A percentile compares a stretch with the other conserved stretches of the same genome.
phyloP scores from a whole-genome alignment of 2,888 invertebrate genomes.

The Teleiodes luculella region DNA sequence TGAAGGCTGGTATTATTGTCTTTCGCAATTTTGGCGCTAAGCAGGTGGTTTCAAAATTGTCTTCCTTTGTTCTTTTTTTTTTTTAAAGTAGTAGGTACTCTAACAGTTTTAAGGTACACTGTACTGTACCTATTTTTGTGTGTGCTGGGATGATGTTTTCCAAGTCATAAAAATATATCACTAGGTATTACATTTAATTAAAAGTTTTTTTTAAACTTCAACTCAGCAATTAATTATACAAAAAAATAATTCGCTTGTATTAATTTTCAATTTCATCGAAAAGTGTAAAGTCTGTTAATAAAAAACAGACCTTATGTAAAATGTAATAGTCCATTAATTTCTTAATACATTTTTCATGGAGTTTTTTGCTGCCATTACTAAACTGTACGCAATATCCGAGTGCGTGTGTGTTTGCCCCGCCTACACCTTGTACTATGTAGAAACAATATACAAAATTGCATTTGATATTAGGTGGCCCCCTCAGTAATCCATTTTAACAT shows the following conservation, averaged over 20 bases:
- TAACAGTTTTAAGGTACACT: too few species aligned
- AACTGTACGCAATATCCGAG: slow-evolving; percentile 23
- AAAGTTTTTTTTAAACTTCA: too few species aligned
- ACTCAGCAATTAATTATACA: not conserved
- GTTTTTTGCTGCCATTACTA: not conserved
- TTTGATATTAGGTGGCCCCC: slow-evolving; percentile 38
- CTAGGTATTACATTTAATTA: too few species aligned
- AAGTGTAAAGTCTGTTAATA: not conserved
- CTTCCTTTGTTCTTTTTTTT: slow-evolving; percentile 10
- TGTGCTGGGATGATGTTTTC: too few species aligned
- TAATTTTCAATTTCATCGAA: slow-evolving; percentile 1
- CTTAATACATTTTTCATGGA: not conserved
- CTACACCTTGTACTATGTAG: slow-evolving; percentile 40
- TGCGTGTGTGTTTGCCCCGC: slow-evolving; percentile 38
- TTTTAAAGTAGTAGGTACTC: too few species aligned
- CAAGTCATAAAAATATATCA: too few species aligned
- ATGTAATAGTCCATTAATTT: not conserved
- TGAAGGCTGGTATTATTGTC: slow-evolving; percentile 7
- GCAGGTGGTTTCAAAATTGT: slow-evolving; percentile 9
- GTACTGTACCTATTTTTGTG: too few species aligned
- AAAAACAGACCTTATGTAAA: not conserved
- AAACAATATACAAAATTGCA: slow-evolving; percentile 53
- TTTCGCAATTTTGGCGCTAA: slow-evolving; percentile 3
- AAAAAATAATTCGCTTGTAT: not conserved
- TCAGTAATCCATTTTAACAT: slow-evolving; percentile 50